Conservation (phyloP, 2,113 vertebrate species). For the Phodopus roborovskii region DNA sequence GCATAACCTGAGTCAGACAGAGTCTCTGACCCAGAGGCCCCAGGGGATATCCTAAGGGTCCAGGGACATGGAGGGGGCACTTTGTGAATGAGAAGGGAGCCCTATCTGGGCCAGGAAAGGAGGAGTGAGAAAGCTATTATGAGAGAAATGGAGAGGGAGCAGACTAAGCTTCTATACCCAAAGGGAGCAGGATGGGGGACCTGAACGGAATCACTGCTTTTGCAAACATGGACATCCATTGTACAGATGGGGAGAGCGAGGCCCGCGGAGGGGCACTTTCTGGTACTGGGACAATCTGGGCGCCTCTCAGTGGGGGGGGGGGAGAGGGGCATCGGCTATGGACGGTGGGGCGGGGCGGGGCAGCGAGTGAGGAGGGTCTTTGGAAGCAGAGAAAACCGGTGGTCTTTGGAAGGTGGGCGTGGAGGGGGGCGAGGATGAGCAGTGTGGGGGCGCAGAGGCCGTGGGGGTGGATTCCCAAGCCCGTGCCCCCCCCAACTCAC, state of each 20-base stretch:
- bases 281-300: neutral
- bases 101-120: constrained; percentile 17
- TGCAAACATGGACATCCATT: constrained; percentile 63
- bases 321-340: neutral
- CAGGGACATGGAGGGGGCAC: constrained; percentile 64
- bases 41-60: constrained; percentile 35
- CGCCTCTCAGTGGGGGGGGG: neutral
- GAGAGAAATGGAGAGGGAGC: neutral
- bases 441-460: constrained; percentile 54
- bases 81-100: constrained; percentile 69
- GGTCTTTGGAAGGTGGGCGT: constrained; percentile 75
- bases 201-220: constrained; percentile 36
- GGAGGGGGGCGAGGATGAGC: constrained; percentile 16
- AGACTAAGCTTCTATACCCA: constrained; percentile 64
- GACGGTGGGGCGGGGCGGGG: too few species aligned
- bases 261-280: constrained; percentile 25
- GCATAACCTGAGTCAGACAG: constrained; percentile 53
- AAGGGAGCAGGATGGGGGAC: neutral
- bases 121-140: neutral
- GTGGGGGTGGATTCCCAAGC: neutral
- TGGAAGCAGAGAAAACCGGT: constrained; percentile 61
- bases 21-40: neutral
- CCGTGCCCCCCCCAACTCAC: constrained; percentile 79
- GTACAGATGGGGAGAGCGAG: constrained; percentile 46
- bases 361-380: constrained; percentile 50